A percentile compares a stretch with the other conserved stretches of the same genome.
These are phyloP conservation scores for Idris sp. DNA, from an alignment of 1,140 invertebrate genomes.

Conservation along the genomic window DNA sequence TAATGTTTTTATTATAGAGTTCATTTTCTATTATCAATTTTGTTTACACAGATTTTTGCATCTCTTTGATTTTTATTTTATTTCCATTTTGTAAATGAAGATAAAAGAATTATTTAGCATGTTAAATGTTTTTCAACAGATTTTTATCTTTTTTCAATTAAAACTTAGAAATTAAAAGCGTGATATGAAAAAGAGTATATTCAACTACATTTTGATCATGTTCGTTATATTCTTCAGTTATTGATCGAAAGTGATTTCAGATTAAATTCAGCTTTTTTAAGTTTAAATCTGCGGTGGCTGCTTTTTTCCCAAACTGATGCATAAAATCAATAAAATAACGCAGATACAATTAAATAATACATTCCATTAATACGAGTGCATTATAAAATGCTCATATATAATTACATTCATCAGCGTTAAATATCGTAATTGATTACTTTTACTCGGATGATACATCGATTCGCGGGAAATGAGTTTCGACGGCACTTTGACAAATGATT, in stretches of 20 bases:
- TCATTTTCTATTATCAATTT: too few species aligned
- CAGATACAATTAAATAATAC: conserved; percentile 3
- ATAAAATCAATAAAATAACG: conserved; percentile 29
- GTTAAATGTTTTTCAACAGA: too few species aligned
- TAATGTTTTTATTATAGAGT: too few species aligned
- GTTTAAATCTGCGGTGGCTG: conserved; percentile 2
- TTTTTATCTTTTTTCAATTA: too few species aligned
- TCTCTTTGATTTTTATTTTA: too few species aligned
- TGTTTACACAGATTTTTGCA: too few species aligned
- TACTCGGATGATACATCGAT: not conserved
- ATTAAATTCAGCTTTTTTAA: conserved; percentile 36
- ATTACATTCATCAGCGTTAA: conserved; percentile 7
- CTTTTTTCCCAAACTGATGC: conserved; percentile 1
- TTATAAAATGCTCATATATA: not conserved
- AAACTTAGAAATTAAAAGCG: too few species aligned
- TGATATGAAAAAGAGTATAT: too few species aligned
- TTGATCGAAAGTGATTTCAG: conserved; percentile 31
- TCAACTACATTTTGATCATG: conserved; percentile 32
- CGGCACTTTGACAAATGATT: conserved; percentile 9
- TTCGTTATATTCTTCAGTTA: conserved; percentile 43
- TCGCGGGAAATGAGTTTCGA: conserved; percentile 1
- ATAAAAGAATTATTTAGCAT: too few species aligned
- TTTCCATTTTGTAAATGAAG: too few species aligned
- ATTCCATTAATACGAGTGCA: conserved; percentile 4
- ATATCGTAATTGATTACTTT: conserved; percentile 15